Evolutionary conservation across 2,888 invertebrate genomes (phyloP).

Genomic region (Unio pictorum): DNA sequence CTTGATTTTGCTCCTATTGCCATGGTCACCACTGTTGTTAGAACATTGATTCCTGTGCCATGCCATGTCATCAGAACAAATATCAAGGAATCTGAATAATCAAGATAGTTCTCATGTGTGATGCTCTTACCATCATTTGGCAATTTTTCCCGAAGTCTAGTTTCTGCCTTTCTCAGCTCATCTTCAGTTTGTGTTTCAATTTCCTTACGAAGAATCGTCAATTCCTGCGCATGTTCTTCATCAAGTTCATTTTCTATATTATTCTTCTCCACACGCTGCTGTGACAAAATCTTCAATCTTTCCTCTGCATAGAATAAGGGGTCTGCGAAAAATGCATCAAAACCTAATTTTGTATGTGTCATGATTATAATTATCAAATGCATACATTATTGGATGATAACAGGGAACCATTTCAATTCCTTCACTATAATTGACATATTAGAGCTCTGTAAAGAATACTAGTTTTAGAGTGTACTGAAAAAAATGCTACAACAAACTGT

Average conservation of each 20-base stretch:
- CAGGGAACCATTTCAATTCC: no score
- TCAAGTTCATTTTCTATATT: slow-evolving; percentile 63
- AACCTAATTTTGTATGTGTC: not conserved
- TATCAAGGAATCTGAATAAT: no score
- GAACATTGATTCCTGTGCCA: no score
- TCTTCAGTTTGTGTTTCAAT: slow-evolving; percentile 45
- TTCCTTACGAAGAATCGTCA: slow-evolving; percentile 47
- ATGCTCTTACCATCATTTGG: slow-evolving; percentile 40
- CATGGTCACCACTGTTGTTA: no score
- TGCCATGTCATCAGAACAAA: no score
- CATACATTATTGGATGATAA: no score
- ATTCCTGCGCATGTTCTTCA: slow-evolving; percentile 55
- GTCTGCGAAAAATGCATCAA: slow-evolving; percentile 39
- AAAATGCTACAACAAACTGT: no score
- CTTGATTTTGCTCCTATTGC: no score
- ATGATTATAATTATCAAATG: not conserved
- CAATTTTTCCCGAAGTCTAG: slow-evolving; percentile 37
- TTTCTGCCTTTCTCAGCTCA: slow-evolving; percentile 41
- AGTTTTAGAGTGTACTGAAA: no score
- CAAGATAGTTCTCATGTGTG: no score
- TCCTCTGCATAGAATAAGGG: slow-evolving; percentile 54
- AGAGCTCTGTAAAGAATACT: no score
- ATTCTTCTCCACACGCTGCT: slow-evolving; percentile 55
- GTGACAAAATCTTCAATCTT: slow-evolving; percentile 50
- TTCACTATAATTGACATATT: no score